Evolutionary conservation across 2,797 vertebrate genomes (phyloP), one percentile per base, ranked within the genome.

Genomic region (Petrocephalus sullivani): DNA sequence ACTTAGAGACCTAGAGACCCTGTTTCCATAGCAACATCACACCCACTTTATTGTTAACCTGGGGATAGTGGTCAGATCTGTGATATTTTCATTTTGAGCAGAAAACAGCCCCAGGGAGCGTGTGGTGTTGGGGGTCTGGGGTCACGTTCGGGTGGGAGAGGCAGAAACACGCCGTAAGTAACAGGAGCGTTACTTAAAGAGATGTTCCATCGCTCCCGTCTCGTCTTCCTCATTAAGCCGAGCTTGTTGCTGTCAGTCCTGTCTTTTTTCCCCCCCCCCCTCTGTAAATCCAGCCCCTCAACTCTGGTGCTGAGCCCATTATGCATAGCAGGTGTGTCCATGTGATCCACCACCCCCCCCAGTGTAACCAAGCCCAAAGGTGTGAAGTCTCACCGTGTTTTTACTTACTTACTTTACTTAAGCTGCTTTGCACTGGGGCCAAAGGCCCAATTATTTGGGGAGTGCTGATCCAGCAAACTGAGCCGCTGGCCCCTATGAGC

Each of bases 21-120:
- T 19, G 71, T 78, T 78, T 78, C 71, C 37, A 78, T 78, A 78
- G 33, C 71, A 46, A 78, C 71, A 78, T 46, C 67, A 75, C 67
- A 12, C 16, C 10, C 67, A 14, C 4, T 75, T 75, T 46, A 46
- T 8, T 46, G 33, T n/a, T 78, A 41, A 41, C 37, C 14, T 14
- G 33, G 16, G 28, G 33, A 75, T 41, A 33, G 71, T n/a, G 16
- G 71, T 33, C 37, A 78, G 37, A 78, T 46, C 41, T 5, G 12
- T 46, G 16, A 28, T 64, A 64, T 64, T 64, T 21, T 28, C 60
- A 28, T 10, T 28, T 64, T 9, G 21, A 64, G 12, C 54, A 2
- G 10, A 61, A 61, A 61, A 1, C 19, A 2, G 16, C 60, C n/a
- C n/a, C n/a, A 9, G 60, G 21, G 60, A 61, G 60, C 21, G 60